Evolutionary conservation across 1,140 invertebrate species (phyloP), one percentile per base, ranked within the genome.

Genomic region (Cepaea nemoralis): DNA sequence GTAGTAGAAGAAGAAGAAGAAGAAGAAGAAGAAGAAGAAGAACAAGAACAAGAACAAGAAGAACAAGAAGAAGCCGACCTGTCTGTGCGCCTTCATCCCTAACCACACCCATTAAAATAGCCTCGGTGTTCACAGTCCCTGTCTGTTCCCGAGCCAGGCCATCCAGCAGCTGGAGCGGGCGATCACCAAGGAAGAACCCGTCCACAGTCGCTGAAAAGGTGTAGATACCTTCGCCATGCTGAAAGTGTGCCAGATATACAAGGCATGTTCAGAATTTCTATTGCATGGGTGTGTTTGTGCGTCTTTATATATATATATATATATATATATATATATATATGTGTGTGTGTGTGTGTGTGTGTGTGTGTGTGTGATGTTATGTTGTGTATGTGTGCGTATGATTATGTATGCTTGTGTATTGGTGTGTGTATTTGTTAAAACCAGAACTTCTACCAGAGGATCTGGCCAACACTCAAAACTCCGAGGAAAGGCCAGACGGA

Each of bases 131-230:
- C 0, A 87, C 24, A 27, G 39, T n/a, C n/a, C 39, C 48, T 10
- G 33, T 24, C 33, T 83, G 67, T 1, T 70, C 67, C 27, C 76
- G 59, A 35, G 82, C 77, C 8, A 85, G 84, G 3, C 67, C 22
- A 27, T 71, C 83, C n/a, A 78, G 42, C 27, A 86, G 55, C 5
- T 69, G 3, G 8, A 39, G 42, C 27, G 63, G 39, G n/a, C 12
- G 33, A 40, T n/a, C 48, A 27, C 48, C 33, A 27, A 77, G 10
- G 59, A 37, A 33, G 24, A 77, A 63, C 3, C 81, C 82, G 37
- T 86, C 86, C 40, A 87, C 78, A 10, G 85, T 77, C 2, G 86
- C 84, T n/a, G 86, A 83, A 76, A 85, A 85, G 37, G 83, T 83
- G 59, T 82, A 83, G 33, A 84, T 80, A 6, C 78, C 80, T 5